Conservation (phyloP, 2,888 invertebrate species). For the Platycnemis pennipes region DNA sequence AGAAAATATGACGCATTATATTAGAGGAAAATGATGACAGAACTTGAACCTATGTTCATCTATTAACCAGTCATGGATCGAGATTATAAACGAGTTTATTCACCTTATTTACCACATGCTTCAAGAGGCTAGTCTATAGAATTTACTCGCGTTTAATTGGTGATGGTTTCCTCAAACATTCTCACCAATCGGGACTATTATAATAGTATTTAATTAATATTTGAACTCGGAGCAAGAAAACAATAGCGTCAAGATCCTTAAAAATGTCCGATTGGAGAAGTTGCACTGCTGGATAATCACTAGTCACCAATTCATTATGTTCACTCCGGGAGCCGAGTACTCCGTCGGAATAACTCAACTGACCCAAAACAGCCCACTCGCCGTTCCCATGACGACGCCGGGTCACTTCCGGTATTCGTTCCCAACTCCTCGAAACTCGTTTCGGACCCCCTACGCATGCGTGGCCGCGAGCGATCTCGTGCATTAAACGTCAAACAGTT, state of each 20-base stretch:
- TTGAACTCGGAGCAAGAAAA: not conserved
- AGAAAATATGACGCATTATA: no score
- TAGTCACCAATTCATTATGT: not conserved
- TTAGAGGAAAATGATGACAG: no score
- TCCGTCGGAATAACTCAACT: not conserved
- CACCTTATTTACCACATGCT: no score
- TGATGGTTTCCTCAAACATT: no score
- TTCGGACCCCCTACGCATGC: not conserved
- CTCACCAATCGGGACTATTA: no score
- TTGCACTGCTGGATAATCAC: not conserved
- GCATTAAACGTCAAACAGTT: not conserved
- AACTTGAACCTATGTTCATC: no score
- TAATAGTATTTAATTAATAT: no score
- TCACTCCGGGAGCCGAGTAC: not conserved
- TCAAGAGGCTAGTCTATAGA: no score
- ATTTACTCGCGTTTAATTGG: no score
- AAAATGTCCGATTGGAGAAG: not conserved
- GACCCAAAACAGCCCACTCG: constrained; percentile 13
- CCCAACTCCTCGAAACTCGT: constrained; percentile 18
- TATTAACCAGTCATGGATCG: no score
- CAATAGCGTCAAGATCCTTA: not conserved
- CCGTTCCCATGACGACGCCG: constrained; percentile 1
- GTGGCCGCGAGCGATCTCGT: not conserved
- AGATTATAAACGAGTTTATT: no score
- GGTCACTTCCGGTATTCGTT: constrained; percentile 25